Base-by-base conservation (phyloP, 2,797 vertebrate genomes). In the Sebastes steindachneri region DNA sequence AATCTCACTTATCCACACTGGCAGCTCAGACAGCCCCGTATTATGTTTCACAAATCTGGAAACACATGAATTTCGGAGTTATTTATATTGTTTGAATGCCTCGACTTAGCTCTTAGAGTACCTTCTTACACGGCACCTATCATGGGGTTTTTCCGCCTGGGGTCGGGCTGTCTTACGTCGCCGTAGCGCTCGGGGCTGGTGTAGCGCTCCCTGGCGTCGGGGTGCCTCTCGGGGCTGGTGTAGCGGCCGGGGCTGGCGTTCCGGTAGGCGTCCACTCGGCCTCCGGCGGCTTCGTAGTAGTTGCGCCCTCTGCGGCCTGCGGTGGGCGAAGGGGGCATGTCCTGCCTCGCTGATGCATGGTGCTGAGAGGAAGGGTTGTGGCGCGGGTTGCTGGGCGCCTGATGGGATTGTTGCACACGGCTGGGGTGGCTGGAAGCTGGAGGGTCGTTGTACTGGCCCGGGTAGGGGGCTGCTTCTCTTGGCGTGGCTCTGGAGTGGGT, bases 131-230 rank as follows among this genome's bases (percentile, higher is more conserved):
- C 97, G 0, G 97, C 97, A 48, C 96, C 97, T 8, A 98, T 98
- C 95, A 97, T 84, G 23, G 97, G 91, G 85, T 97, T 97, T 92
- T 98, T 98, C 87, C 96, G 95, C 75, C 96, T 93, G 4, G 96
- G 95, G 71, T 97, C 97, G 19, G 95, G 95, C 21, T 94, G 93
- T 2, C 83, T 80, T 1, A 87, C 82, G 1, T 96, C 94, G 26
- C 85, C 88, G 76, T 97, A 97, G 37, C 73, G 93, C 5, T 97
- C 96, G 0, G 96, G 94, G 73, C 85, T 90, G 87, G 86, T 48
- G 54, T 91, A 92, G 4, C 88, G 95, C 2, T 89, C 73, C 73
- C 93, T 94, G 73, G 83, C 23, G 62, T 85, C 79, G 7, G 95
- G 66, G 68, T 76, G 23, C 74, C 87, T 80, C 2, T 87, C 88